Conservation (phyloP, 2,113 vertebrate species). For the Sturnus vulgaris region DNA sequence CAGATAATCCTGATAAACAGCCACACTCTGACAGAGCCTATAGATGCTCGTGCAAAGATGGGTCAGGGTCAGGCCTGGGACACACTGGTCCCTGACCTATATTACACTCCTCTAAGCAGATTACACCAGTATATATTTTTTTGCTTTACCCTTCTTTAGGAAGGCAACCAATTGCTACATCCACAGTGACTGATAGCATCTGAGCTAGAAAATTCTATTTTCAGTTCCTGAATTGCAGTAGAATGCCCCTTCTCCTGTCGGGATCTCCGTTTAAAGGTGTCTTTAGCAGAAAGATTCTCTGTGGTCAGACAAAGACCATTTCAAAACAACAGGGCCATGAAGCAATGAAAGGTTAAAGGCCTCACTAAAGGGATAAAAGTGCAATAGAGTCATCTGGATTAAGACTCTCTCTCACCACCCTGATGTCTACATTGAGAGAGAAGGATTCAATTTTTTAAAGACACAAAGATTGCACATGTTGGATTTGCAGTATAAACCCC, state of each 20-base stretch:
- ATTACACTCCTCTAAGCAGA: neutral
- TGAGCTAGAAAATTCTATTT: neutral
- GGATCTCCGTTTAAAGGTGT: neutral
- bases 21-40: neutral
- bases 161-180: neutral
- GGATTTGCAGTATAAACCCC: constrained; percentile 31
- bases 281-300: neutral
- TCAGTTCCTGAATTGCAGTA: neutral
- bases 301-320: neutral
- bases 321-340: neutral
- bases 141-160: neutral
- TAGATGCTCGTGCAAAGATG: neutral
- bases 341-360: constrained; percentile 32
- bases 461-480: neutral
- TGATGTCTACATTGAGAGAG: neutral
- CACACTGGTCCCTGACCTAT: constrained; percentile 17
- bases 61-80: neutral
- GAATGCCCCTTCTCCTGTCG: neutral
- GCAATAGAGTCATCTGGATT: constrained; percentile 51
- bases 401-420: neutral
- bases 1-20: constrained; percentile 30
- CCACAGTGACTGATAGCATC: neutral
- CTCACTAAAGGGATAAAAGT: constrained; percentile 10
- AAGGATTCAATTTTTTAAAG: constrained; percentile 23
- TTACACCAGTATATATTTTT: neutral